Base-by-base conservation (phyloP, 2,797 vertebrate species). In the Xyrichtys novacula region DNA sequence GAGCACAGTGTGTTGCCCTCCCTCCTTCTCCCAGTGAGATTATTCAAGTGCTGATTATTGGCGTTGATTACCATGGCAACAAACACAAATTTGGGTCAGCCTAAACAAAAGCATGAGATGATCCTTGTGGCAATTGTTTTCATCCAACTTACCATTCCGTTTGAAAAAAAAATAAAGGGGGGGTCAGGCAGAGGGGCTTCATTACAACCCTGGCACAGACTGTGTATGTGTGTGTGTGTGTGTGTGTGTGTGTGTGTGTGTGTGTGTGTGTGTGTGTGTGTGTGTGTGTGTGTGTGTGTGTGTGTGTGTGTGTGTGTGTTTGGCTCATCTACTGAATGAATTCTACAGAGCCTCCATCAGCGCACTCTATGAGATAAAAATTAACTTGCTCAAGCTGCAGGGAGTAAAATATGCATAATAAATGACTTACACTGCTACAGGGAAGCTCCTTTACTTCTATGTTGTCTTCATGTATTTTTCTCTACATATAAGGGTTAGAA, bases 51-150 rank as follows among this genome's bases (percentile, higher is more conserved):
- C 39, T 16, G 55, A 67, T 71, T 61, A 52, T 75, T 76, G 56
- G 67, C 65, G 0, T 76, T 63, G 69, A 86, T 83, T 78, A 65
- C 80, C 84, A 80, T 84, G 72, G 78, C 74, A 88, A 85, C 83
- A 72, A 71, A 64, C 26, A 49, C 8, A 76, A 74, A 86, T 73
- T 43, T 85, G 68, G 77, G 85, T 85, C 83, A 85, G n/a, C 31
- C 34, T n/a, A 62, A 58, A 83, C 78, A 86, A 81, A 52, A 68
- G 57, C 29, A 28, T 16, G 32, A 73, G 34, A 70, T 57, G 53
- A 74, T 72, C 42, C 44, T 52, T 43, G 56, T 57, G 48, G 59
- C 58, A 78, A 44, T 26, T 69, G 56, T 55, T 79, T 76, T 48
- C 19, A 32, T 55, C 39, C 20, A 38, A 17, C 63, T 53, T 43